Evolutionary conservation across 2,888 invertebrate genomes (phyloP).

Genomic region (Acanthoscelides obtectus): DNA sequence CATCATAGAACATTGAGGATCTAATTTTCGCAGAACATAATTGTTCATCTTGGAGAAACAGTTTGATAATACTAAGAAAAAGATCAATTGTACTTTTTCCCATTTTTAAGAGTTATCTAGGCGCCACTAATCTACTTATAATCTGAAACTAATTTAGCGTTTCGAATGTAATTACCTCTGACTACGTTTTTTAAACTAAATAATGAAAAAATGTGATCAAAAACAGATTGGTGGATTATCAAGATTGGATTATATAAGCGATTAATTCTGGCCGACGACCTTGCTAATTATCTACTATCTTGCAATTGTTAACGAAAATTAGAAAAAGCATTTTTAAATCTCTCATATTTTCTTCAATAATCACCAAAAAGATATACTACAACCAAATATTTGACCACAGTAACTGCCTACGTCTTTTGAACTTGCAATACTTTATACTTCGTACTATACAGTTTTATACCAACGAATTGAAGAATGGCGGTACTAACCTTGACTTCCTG

Average conservation of each 20-base stretch:
- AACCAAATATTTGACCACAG: no score
- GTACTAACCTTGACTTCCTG: slow-evolving; percentile 66
- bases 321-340: no score
- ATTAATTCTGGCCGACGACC: background rate
- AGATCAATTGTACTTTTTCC: background rate
- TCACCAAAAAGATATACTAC: no score
- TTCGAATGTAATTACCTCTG: background rate
- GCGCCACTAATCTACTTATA: background rate
- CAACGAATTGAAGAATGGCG: no score
- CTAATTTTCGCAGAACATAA: no score
- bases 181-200: background rate
- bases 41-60: background rate
- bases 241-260: background rate
- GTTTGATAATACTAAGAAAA: background rate
- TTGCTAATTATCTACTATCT: background rate
- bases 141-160: background rate
- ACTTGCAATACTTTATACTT: no score
- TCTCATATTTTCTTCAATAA: no score
- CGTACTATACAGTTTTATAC: no score
- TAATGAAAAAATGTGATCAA: background rate
- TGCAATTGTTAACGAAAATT: no score
- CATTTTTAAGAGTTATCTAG: background rate
- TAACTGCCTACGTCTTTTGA: no score
- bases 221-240: background rate
- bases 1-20: no score